Percentiles rank a stretch among this genome's conserved stretches.
These are phyloP conservation scores for Rhodophaea formosa DNA, from an alignment of 2,888 invertebrate genomes.

Conservation along the genomic window DNA sequence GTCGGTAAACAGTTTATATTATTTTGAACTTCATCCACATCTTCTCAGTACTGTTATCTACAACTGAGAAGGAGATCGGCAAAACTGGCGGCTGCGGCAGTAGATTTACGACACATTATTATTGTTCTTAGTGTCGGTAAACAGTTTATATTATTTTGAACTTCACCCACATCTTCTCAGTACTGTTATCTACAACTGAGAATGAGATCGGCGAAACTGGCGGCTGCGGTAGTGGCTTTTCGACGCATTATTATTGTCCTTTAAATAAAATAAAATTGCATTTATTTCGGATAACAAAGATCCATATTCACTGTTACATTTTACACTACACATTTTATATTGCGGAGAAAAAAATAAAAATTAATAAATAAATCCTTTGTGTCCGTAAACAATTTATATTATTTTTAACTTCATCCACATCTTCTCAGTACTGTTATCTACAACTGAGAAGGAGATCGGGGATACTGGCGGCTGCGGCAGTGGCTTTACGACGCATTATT, in stretches of 20 bases:
- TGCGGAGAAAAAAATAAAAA: too few relatives aligned
- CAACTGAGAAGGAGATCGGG: slow-evolving; percentile 69
- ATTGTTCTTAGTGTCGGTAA: slow-evolving; percentile 37
- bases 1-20: slow-evolving; percentile 26
- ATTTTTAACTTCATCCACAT: neutral
- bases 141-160: slow-evolving; percentile 13
- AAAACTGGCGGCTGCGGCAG: slow-evolving; percentile 72
- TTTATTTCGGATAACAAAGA: too few relatives aligned
- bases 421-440: slow-evolving; percentile 52
- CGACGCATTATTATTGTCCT: slow-evolving; percentile 51
- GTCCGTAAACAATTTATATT: too few relatives aligned
- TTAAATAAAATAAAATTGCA: too few relatives aligned
- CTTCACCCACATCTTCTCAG: slow-evolving; percentile 30
- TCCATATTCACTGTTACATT: too few relatives aligned
- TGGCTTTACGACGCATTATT: slow-evolving; percentile 63
- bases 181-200: slow-evolving; percentile 67
- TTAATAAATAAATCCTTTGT: too few relatives aligned
- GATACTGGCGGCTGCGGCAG: slow-evolving; percentile 72
- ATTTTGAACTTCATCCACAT: neutral
- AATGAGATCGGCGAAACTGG: slow-evolving; percentile 66
- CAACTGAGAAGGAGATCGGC: slow-evolving; percentile 69
- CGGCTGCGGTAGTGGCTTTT: slow-evolving; percentile 73
- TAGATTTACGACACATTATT: slow-evolving; percentile 63
- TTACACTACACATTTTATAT: too few relatives aligned
- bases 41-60: slow-evolving; percentile 52